A percentile compares a stretch with the other conserved stretches of the same genome.
These are phyloP conservation scores for Macrobrachium rosenbergii DNA, from an alignment of 1,140 invertebrate species.

Conservation along the genomic window DNA sequence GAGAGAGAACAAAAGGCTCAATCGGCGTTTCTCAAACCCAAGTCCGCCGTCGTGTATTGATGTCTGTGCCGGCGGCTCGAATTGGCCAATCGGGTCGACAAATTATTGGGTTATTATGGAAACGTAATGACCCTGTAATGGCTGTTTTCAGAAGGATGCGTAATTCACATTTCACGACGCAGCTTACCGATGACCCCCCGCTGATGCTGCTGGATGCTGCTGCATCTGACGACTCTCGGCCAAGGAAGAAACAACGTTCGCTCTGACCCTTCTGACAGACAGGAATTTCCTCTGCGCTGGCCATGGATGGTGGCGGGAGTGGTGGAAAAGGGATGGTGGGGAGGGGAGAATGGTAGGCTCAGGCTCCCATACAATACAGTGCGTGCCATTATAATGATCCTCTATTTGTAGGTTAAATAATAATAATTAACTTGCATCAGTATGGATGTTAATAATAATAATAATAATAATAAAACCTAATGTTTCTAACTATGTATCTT, in stretches of 20 bases:
- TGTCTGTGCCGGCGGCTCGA: neutral
- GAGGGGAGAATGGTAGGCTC: no score
- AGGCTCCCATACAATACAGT: no score
- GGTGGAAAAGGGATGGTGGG: no score
- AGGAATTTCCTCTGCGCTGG: no score
- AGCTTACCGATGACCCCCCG: constrained; percentile 16
- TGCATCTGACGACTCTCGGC: neutral
- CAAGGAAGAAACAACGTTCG: neutral
- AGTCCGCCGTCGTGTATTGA: constrained; percentile 13
- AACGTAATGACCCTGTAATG: constrained; percentile 29
- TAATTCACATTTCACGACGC: constrained; percentile 46
- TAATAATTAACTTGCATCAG: no score
- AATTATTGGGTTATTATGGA: constrained; percentile 43
- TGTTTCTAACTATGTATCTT: no score
- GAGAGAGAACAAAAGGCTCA: constrained; percentile 7
- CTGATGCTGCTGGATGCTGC: neutral
- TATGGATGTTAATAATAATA: no score
- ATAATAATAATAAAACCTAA: no score
- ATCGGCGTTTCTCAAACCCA: constrained; percentile 17
- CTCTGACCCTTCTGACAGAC: no score
- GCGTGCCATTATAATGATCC: no score
- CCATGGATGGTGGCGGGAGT: no score
- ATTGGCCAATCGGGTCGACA: constrained; percentile 32
- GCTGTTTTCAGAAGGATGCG: constrained; percentile 19
- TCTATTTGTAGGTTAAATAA: no score